Evolutionary conservation across 2,888 invertebrate species (phyloP).

Genomic region (Aphrophora alni): DNA sequence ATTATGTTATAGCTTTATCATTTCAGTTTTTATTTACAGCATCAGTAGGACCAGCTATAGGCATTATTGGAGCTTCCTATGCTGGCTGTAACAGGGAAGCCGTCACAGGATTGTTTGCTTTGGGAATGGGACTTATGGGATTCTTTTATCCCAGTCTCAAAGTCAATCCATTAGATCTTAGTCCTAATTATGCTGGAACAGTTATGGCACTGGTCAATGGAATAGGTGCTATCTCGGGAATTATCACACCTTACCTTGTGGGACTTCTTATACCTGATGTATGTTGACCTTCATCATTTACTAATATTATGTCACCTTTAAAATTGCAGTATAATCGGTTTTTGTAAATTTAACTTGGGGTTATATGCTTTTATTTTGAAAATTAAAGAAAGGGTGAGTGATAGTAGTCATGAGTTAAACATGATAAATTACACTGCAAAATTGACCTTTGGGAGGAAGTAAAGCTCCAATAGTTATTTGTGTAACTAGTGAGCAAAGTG

Average conservation of each 20-base stretch:
- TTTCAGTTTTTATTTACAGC: conserved; percentile 59
- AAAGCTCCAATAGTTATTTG: too few relatives aligned
- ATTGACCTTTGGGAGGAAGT: too few relatives aligned
- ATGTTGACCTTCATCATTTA: too few relatives aligned
- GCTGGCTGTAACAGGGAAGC: conserved; percentile 67
- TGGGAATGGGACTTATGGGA: conserved; percentile 72
- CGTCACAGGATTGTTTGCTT: conserved; percentile 67
- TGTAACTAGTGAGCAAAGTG: too few relatives aligned
- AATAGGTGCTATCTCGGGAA: conserved; percentile 66
- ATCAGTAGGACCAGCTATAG: conserved; percentile 69
- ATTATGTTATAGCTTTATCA: too few relatives aligned
- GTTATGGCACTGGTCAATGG: conserved; percentile 69
- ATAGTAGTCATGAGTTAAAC: too few relatives aligned
- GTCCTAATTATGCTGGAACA: conserved; percentile 69
- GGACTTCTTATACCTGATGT: neutral
- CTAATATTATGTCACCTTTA: too few relatives aligned
- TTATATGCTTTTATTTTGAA: too few relatives aligned
- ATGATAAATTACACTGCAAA: too few relatives aligned
- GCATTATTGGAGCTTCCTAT: conserved; percentile 71
- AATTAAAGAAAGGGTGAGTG: too few relatives aligned
- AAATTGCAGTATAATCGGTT: too few relatives aligned
- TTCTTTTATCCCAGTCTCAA: conserved; percentile 74
- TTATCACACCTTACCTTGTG: conserved; percentile 60
- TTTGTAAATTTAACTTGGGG: too few relatives aligned
- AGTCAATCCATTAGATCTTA: conserved; percentile 69